These are phyloP conservation scores for Metridium senile DNA, from an alignment of 92 coral and sea anemone species.

Conservation along the genomic window DNA sequence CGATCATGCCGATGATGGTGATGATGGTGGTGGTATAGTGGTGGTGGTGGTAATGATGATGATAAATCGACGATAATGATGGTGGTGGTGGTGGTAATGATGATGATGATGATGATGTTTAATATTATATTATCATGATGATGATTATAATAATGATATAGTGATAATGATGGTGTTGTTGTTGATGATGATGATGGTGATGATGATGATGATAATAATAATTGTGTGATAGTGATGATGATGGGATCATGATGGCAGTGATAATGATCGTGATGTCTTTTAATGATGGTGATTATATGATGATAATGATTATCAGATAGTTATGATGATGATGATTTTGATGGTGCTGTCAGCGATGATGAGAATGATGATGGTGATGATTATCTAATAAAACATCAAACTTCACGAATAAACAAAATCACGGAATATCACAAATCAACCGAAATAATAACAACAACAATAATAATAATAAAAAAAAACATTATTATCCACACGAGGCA, in stretches of 20 bases:
- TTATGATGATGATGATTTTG: not conserved
- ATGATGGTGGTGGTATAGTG: not conserved
- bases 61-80: not conserved
- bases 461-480: too few species aligned
- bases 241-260: not conserved
- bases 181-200: not conserved
- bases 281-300: not conserved
- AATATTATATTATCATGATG: not conserved
- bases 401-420: too few species aligned
- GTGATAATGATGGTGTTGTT: not conserved
- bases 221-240: not conserved
- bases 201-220: not conserved
- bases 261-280: not conserved
- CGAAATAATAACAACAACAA: too few species aligned
- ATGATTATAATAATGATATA: not conserved
- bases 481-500: too few species aligned
- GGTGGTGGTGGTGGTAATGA: not conserved
- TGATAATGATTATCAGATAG: not conserved
- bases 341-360: not conserved
- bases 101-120: not conserved
- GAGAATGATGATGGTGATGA: not conserved
- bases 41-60: not conserved
- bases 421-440: too few species aligned
- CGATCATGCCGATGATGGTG: not conserved
- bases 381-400: too few species aligned